Evolutionary conservation across 2,888 invertebrate genomes (phyloP), one percentile per base, ranked within the genome.

Genomic region (Aethes cnicana): DNA sequence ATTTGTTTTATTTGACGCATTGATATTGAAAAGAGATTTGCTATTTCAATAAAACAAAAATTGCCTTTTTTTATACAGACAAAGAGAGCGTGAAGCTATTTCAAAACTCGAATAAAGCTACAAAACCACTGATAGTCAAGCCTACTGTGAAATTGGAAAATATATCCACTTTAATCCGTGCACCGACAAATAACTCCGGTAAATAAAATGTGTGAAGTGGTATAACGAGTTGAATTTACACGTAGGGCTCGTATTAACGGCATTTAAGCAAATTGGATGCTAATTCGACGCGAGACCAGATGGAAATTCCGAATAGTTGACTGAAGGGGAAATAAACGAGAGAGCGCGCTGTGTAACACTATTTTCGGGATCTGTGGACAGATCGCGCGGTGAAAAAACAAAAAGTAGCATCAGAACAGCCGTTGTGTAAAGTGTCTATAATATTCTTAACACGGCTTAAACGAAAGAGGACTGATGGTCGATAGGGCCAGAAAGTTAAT

Each of bases 261-360:
- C 63, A 64, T 72, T 75, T 77, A 74, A 67, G 63, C 60, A 74
- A 77, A 77, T 77, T 76, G 76, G 70, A 74, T 72, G 76, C 67
- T 77, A 76, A 77, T 77, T 74, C 63, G 57, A 72, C 68, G 62
- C 52, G 56, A 61, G 63, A 66, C 63, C 64, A 58, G 60, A 46
- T 54, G 55, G 46, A 54, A 53, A 57, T 57, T 44, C 55, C 49
- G n/a, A 39, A 12, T 6, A 33, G 16, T 16, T 37, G 30, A 11
- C 30, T 14, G 8, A 30, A 43, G 30, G 4, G 36, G 26, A 37
- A 25, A 28, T 37, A 26, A 21, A 43, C 32, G 17, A 17, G 16
- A 23, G 14, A n/a, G 4, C 33, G 16, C 3, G 12, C 7, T 32
- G 4, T n/a, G 4, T 42, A 20, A 9, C 41, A 48, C 41, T 43